phyloP scores from a whole-genome alignment of 37 sponge, comb jelly and placozoan species.

The Cladorhizidae sp. region DNA sequence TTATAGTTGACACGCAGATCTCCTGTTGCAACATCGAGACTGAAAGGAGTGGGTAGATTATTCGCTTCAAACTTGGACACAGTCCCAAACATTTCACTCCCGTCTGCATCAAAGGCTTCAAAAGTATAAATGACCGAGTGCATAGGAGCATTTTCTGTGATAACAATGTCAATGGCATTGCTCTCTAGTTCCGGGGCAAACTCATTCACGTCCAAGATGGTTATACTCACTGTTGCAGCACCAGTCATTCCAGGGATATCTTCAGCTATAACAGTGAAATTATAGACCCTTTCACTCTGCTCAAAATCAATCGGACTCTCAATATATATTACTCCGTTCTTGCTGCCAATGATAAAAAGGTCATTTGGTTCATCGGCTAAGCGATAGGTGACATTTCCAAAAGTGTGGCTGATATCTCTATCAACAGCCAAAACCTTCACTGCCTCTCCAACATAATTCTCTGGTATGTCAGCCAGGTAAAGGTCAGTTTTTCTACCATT shows the following conservation, averaged over 20 bases:
- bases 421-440: slow-evolving; percentile 43
- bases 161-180: background rate
- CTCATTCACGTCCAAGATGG: slow-evolving; percentile 45
- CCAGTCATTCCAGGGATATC: slow-evolving; percentile 16
- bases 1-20: slow-evolving; percentile 1
- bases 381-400: slow-evolving; percentile 11
- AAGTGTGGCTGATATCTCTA: slow-evolving; percentile 39
- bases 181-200: slow-evolving; percentile 15
- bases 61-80: background rate
- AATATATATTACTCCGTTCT: slow-evolving; percentile 25
- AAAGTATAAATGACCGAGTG: slow-evolving; percentile 17
- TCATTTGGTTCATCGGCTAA: background rate
- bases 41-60: background rate
- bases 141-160: slow-evolving; percentile 8
- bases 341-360: slow-evolving; percentile 10
- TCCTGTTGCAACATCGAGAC: slow-evolving; percentile 18
- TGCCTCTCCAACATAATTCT: slow-evolving; percentile 19
- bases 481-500: background rate
- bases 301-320: slow-evolving; percentile 58
- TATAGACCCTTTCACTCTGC: background rate
- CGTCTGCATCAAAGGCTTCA: slow-evolving; percentile 46
- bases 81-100: slow-evolving; percentile 23
- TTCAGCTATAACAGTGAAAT: slow-evolving; percentile 32
- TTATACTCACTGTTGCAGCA: slow-evolving; percentile 17
- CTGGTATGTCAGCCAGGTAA: slow-evolving; percentile 32